A percentile compares a stretch with the other conserved stretches of the same genome.
These are phyloP conservation scores for Luffia ferchaultella DNA, from an alignment of 2,888 invertebrate species.

Conservation along the genomic window DNA sequence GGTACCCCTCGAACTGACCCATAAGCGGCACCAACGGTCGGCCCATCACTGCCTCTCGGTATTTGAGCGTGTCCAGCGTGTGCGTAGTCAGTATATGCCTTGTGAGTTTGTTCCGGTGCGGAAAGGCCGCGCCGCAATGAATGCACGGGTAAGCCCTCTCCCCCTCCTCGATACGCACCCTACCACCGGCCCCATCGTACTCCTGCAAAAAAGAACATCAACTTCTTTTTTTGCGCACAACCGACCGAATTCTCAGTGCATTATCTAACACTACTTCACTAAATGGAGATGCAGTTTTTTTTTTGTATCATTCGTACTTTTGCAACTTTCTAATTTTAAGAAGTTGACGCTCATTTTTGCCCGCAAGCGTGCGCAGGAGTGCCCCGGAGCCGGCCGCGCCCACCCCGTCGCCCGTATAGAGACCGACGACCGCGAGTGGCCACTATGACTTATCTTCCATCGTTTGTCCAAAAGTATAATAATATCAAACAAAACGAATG, in stretches of 20 bases:
- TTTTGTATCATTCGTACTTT: slow-evolving; percentile 32
- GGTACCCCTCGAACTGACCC: slow-evolving; percentile 58
- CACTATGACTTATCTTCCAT: slow-evolving; percentile 8
- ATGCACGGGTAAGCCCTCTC: slow-evolving; percentile 79
- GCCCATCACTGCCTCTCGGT: slow-evolving; percentile 73
- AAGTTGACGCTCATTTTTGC: slow-evolving; percentile 92
- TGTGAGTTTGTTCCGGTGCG: slow-evolving; percentile 90
- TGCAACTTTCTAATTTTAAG: slow-evolving; percentile 64
- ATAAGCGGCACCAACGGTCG: slow-evolving; percentile 46
- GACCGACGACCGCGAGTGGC: not conserved
- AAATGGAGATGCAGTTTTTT: slow-evolving; percentile 61
- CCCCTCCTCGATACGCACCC: slow-evolving; percentile 55
- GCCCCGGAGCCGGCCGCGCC: slow-evolving; percentile 56
- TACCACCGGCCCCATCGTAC: slow-evolving; percentile 75
- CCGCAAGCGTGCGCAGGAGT: slow-evolving; percentile 67
- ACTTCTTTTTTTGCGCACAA: slow-evolving; percentile 77
- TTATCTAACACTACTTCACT: slow-evolving; percentile 59
- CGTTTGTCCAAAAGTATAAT: slow-evolving; percentile 29
- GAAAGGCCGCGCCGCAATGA: slow-evolving; percentile 89
- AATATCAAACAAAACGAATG: slow-evolving; percentile 57
- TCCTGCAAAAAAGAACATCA: slow-evolving; percentile 89
- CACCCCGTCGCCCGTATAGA: slow-evolving; percentile 55
- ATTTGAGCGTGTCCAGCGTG: slow-evolving; percentile 87
- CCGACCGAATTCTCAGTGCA: slow-evolving; percentile 49
- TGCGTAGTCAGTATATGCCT: slow-evolving; percentile 89